These are phyloP conservation scores for Xiphophorus couchianus DNA, from an alignment of 2,113 vertebrate species.

Conservation along the genomic window DNA sequence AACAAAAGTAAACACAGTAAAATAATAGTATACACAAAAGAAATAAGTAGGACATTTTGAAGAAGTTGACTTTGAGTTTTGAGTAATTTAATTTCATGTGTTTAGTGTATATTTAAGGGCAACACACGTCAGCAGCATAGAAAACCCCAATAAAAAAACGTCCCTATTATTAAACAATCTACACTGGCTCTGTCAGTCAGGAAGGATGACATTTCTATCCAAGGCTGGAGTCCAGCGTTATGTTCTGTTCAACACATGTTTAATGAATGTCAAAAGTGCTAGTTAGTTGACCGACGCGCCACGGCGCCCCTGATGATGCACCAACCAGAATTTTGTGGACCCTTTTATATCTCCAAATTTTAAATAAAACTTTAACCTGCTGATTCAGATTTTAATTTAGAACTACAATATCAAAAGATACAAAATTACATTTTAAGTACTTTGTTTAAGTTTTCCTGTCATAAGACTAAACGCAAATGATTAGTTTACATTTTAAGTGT, in stretches of 20 bases:
- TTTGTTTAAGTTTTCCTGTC: background rate
- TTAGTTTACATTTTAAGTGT: background rate
- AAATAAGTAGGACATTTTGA: conserved; percentile 8
- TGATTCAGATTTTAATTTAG: background rate
- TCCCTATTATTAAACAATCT: too few relatives aligned
- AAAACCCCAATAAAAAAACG: too few relatives aligned
- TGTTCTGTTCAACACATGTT: background rate
- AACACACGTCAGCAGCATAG: too few relatives aligned
- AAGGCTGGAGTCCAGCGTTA: background rate
- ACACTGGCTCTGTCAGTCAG: too few relatives aligned
- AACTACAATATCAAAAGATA: background rate
- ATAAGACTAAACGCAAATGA: too few relatives aligned
- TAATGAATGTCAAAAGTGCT: background rate
- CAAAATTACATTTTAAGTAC: background rate
- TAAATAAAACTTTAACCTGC: background rate
- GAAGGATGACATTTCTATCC: background rate
- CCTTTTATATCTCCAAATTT: background rate
- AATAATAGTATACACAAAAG: background rate
- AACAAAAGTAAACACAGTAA: conserved; percentile 20
- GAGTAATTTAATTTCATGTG: too few relatives aligned
- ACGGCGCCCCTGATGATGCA: background rate
- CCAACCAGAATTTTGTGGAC: background rate
- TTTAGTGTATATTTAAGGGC: too few relatives aligned
- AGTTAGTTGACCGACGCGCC: background rate
- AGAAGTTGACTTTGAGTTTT: background rate